Percentiles rank a stretch among this genome's conserved stretches.
Evolutionary conservation across 2,888 invertebrate genomes (phyloP).

Genomic region (Encarsia formosa): DNA sequence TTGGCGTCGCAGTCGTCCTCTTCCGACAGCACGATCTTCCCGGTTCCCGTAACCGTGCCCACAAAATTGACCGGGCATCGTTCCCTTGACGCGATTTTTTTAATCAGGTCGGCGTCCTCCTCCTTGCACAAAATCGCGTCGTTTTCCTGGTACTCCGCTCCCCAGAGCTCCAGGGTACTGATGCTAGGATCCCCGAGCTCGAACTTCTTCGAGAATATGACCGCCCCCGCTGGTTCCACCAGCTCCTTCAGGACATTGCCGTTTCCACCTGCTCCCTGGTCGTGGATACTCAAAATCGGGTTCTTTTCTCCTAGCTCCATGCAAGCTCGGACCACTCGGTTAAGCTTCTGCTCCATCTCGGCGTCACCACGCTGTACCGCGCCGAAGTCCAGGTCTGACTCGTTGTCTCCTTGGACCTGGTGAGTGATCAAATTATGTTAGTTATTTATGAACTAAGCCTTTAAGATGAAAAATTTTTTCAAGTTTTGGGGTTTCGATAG

Average conservation of each 20-base stretch:
- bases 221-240: conserved; percentile 90
- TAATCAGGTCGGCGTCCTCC: conserved; percentile 62
- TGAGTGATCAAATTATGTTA: conserved; percentile 12
- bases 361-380: conserved; percentile 97
- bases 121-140: conserved; percentile 80
- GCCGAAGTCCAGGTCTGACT: conserved; percentile 84
- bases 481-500: background rate
- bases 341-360: conserved; percentile 98
- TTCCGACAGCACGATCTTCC: conserved; percentile 69
- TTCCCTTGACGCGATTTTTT: conserved; percentile 76
- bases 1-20: conserved; percentile 54
- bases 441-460: background rate
- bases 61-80: conserved; percentile 91
- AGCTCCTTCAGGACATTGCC: conserved; percentile 96
- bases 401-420: conserved; percentile 82
- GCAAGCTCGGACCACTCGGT: conserved; percentile 89
- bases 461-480: background rate
- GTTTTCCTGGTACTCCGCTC: conserved; percentile 96
- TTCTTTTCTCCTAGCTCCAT: conserved; percentile 76
- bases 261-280: conserved; percentile 98
- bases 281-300: conserved; percentile 93
- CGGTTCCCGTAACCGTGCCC: conserved; percentile 85
- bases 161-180: conserved; percentile 92
- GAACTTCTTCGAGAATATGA: conserved; percentile 81
- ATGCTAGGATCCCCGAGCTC: conserved; percentile 93